phyloP scores from a whole-genome alignment of 2,113 vertebrate genomes.

The Pica pica region DNA sequence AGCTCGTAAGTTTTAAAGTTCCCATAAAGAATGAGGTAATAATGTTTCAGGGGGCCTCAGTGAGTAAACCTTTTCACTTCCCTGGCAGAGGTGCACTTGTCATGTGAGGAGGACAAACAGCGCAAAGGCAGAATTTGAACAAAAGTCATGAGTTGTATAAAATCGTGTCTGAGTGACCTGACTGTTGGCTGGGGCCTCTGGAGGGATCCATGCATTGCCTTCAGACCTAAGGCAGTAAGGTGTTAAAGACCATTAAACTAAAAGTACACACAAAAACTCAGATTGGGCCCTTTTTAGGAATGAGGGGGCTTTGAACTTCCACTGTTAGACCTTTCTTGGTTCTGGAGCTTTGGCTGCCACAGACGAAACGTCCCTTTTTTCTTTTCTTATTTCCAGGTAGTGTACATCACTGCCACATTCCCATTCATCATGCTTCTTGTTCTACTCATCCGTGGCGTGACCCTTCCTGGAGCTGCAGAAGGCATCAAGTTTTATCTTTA shows the following conservation, averaged over 20 bases:
- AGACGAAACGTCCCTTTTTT: background rate
- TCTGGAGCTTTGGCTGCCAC: background rate
- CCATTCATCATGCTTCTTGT: constrained; percentile 97
- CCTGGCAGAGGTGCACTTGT: background rate
- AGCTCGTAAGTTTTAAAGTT: background rate
- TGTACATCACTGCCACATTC: constrained; percentile 96
- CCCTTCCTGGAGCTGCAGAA: constrained; percentile 91
- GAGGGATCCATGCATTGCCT: background rate
- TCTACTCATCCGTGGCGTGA: constrained; percentile 90
- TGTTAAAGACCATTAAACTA: background rate
- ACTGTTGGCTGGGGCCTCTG: background rate
- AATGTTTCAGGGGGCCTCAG: background rate
- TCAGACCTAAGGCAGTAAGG: background rate
- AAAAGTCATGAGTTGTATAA: background rate
- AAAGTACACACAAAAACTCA: background rate
- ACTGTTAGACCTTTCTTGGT: background rate
- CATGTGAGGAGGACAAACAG: background rate
- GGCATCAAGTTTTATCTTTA: constrained; percentile 99
- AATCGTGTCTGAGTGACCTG: background rate
- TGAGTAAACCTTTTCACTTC: background rate
- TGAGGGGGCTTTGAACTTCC: background rate
- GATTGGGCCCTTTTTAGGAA: background rate
- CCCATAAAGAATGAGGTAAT: background rate
- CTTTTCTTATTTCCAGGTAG: constrained; percentile 67
- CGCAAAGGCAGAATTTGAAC: background rate